Evolutionary conservation across 2,113 vertebrate genomes (phyloP).

Genomic region (Meles meles): DNA sequence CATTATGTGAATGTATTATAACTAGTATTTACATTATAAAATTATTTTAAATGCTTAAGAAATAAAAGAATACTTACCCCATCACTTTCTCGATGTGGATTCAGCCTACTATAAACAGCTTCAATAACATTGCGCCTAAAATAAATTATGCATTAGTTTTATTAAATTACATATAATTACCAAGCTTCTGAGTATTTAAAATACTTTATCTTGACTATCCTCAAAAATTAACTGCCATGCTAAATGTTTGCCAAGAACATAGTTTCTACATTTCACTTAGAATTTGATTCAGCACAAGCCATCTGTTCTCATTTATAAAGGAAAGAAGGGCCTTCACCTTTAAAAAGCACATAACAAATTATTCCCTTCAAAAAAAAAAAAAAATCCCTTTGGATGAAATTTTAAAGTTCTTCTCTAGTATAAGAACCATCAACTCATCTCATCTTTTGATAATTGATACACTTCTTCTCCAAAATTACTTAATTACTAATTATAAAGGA

Average conservation of each 20-base stretch:
- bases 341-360: neutral
- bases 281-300: neutral
- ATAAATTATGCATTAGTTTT: slow-evolving; percentile 40
- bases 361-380: neutral
- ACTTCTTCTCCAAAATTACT: neutral
- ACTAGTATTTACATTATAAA: slow-evolving; percentile 5
- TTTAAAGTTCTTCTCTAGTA: slow-evolving; percentile 17
- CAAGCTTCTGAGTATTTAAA: slow-evolving; percentile 21
- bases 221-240: neutral
- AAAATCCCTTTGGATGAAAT: neutral
- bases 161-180: slow-evolving; percentile 5
- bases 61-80: slow-evolving; percentile 90
- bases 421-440: neutral
- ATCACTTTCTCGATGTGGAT: slow-evolving; percentile 96
- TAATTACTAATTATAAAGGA: slow-evolving; percentile 51
- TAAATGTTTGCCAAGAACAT: neutral
- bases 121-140: slow-evolving; percentile 97
- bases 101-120: slow-evolving; percentile 97
- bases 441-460: slow-evolving; percentile 5
- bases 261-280: neutral
- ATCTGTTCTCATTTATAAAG: slow-evolving; percentile 11
- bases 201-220: neutral
- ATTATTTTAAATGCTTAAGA: slow-evolving; percentile 52
- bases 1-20: neutral
- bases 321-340: neutral